Base-by-base conservation (phyloP, 1,140 invertebrate species). In the Tachypleus tridentatus region DNA sequence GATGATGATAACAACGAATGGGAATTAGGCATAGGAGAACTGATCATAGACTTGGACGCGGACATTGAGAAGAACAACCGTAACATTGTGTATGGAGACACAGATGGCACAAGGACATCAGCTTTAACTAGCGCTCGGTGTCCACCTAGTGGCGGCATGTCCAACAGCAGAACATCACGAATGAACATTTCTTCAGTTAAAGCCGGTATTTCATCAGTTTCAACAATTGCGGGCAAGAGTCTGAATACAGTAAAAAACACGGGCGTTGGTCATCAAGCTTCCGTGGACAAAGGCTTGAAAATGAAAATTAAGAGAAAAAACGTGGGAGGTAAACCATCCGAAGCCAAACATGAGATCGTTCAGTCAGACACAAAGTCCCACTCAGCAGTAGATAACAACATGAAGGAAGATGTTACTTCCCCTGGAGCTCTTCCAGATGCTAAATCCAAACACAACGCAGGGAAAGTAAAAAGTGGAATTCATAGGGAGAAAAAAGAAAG, bases 281-380 rank as follows among this genome's bases (percentile, higher is more conserved):
- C 88, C 66, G 87, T 90, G 68, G 89, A 92, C 76, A 92, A 92
- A 81, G 89, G 90, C 72, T 84, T 97, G 72, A 97, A 96, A 82
- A 96, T 97, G 93, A 97, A 97, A 83, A 96, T 97, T 77, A 97
- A 97, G 77, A 84, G 93, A 70, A 95, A 92, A 69, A 95, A 93
- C 80, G 88, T 91, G 57, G 90, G 87, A 69, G 90, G 87, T 56
- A 93, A 93, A 77, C 91, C 87, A 70, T 91, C 88, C 71, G 91
- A 93, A 81, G 88, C 87, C 58, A 95, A 95, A 76, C 91, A 94
- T 80, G 93, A 96, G 80, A 94, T 95, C 74, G 91, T 95, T 64
- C 95, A 95, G 78, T 85, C 86, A 54, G 77, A 77, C 61, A 74
- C 76, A 52, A 69, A 67, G 60, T 69, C 73, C 57, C 57, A 64